These are phyloP conservation scores for Teleiodes luculella DNA, from an alignment of 2,888 invertebrate species.

Conservation along the genomic window DNA sequence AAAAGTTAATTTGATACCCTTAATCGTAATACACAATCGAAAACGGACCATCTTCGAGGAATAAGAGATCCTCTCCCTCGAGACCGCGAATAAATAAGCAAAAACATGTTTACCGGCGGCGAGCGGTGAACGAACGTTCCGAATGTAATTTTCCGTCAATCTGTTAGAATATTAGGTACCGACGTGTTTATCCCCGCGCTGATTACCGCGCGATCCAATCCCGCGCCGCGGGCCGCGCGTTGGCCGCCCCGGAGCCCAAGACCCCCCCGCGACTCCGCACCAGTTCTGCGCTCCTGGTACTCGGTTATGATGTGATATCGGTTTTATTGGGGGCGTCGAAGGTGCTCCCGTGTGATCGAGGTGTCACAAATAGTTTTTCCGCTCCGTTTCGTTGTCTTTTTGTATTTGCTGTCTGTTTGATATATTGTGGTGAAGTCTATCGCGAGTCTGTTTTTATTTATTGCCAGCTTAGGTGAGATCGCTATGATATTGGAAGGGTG, in stretches of 20 bases:
- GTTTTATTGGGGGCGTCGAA: conserved; percentile 55
- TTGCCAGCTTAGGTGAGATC: neutral
- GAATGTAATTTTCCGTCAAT: conserved; percentile 54
- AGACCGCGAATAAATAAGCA: conserved; percentile 33
- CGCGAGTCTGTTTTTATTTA: conserved; percentile 2
- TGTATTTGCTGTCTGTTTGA: conserved; percentile 32
- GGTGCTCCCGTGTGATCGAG: conserved; percentile 47
- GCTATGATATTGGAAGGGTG: neutral
- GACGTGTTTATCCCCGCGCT: conserved; percentile 56
- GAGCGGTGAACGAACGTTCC: conserved; percentile 16
- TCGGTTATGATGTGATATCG: conserved; percentile 53
- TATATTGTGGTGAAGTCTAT: conserved; percentile 14
- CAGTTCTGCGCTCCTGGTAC: too few relatives aligned
- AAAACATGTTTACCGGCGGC: conserved; percentile 39
- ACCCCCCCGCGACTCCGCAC: too few relatives aligned
- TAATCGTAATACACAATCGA: conserved; percentile 22
- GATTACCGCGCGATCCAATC: too few relatives aligned
- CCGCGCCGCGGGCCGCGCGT: conserved; percentile 26
- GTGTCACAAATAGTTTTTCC: conserved; percentile 63
- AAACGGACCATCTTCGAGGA: conserved; percentile 14
- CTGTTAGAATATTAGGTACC: conserved; percentile 49
- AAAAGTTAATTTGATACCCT: neutral
- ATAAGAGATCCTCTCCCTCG: conserved; percentile 16
- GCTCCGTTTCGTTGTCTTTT: conserved; percentile 45
- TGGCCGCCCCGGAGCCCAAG: conserved; percentile 27